Conservation (phyloP, 2,113 vertebrate genomes). For the Calidris pugnax region DNA sequence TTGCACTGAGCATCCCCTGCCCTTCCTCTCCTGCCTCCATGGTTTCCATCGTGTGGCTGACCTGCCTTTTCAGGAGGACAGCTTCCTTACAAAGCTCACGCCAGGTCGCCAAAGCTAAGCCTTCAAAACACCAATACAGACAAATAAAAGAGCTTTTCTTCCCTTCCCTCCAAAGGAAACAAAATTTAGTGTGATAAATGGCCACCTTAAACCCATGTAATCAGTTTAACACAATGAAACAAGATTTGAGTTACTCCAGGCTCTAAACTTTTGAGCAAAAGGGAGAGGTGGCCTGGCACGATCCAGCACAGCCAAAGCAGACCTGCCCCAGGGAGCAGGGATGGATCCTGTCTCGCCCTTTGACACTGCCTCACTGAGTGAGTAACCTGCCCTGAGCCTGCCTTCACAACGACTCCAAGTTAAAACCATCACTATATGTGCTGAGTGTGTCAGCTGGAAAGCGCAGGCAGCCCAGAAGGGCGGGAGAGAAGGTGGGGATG, state of each 20-base stretch:
- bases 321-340: neutral
- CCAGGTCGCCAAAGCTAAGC: neutral
- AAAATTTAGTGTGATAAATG: constrained; percentile 25
- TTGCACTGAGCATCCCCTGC: neutral
- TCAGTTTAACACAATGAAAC: constrained; percentile 18
- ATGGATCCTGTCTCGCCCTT: neutral
- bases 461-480: neutral
- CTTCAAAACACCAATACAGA: neutral
- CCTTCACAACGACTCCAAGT: neutral
- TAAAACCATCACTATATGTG: neutral
- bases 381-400: neutral
- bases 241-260: constrained; percentile 34
- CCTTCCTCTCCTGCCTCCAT: neutral
- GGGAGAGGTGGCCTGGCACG: neutral
- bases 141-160: neutral
- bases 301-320: neutral
- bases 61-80: neutral
- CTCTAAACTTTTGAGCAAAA: neutral
- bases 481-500: neutral
- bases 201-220: constrained; percentile 40
- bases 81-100: neutral
- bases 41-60: rapidly evolving
- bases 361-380: neutral
- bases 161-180: neutral
- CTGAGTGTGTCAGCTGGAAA: neutral